phyloP scores from a whole-genome alignment of 2,888 invertebrate species.

The Luperina testacea region DNA sequence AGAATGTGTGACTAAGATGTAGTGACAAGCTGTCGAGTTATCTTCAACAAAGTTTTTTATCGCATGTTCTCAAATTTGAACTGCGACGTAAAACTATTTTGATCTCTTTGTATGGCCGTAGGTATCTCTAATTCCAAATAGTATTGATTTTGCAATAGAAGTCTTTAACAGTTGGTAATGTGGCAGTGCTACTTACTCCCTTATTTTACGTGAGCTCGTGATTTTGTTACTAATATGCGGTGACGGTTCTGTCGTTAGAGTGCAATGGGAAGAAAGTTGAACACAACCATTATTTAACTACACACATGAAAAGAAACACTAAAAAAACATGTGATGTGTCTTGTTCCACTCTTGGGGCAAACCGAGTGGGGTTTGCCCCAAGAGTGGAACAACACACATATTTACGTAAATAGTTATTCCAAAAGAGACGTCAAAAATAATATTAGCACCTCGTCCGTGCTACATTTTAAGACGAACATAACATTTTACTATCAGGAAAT shows the following conservation, averaged over 20 bases:
- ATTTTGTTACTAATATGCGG: background rate
- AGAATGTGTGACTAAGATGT: slow-evolving; percentile 41
- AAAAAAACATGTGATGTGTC: background rate
- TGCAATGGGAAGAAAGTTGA: background rate
- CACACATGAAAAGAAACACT: background rate
- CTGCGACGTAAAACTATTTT: slow-evolving; percentile 10
- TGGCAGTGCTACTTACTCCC: background rate
- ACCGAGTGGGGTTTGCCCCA: no score
- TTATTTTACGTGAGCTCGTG: background rate
- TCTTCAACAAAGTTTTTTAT: slow-evolving; percentile 46
- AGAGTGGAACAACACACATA: no score
- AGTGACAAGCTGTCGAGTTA: slow-evolving; percentile 58
- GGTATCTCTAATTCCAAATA: background rate
- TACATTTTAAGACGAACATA: slow-evolving; percentile 20
- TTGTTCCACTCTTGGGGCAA: slow-evolving; percentile 3
- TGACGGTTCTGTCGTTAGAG: no score
- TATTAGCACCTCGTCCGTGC: slow-evolving; percentile 21
- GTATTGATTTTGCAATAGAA: background rate
- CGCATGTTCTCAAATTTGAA: slow-evolving; percentile 36
- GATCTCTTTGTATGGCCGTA: slow-evolving; percentile 15
- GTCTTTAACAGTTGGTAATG: no score
- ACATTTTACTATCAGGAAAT: slow-evolving; percentile 30
- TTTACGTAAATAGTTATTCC: background rate
- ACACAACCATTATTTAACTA: background rate
- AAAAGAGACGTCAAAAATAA: slow-evolving; percentile 6